Conservation (phyloP, 2,113 vertebrate species). For the Salvelinus fontinalis region DNA sequence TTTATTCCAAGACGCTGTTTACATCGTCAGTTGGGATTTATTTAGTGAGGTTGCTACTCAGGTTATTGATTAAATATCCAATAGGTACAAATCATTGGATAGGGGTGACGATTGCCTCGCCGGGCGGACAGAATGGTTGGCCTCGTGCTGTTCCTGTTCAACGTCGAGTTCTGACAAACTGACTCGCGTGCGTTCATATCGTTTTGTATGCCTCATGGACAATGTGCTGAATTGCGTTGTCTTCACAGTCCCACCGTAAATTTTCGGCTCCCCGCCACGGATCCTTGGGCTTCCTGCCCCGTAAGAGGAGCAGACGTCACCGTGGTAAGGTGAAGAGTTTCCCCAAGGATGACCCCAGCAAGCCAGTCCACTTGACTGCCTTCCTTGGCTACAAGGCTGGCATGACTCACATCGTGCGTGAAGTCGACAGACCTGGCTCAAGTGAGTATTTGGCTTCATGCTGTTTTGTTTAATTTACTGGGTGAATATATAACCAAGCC, state of each 20-base stretch:
- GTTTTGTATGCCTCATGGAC: background rate
- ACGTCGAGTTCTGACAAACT: background rate
- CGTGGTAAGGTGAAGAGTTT: constrained; percentile 98
- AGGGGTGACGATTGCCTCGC: constrained; percentile 27
- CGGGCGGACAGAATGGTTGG: constrained; percentile 27
- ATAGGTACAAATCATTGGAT: background rate
- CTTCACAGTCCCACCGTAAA: constrained; percentile 89
- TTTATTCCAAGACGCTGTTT: background rate
- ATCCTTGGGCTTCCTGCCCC: constrained; percentile 94
- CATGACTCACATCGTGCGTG: constrained; percentile 98
- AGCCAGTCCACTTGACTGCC: constrained; percentile 94
- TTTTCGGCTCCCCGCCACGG: constrained; percentile 97
- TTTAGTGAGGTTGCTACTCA: background rate
- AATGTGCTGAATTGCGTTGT: background rate
- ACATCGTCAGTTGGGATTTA: no score
- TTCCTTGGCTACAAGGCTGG: constrained; percentile 98
- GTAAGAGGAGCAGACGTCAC: constrained; percentile 90
- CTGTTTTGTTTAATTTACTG: background rate
- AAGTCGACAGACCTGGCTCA: constrained; percentile 94
- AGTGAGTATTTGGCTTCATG: constrained; percentile 75
- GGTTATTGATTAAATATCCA: no score
- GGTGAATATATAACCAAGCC: no score
- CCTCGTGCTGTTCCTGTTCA: constrained; percentile 16
- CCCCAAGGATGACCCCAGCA: constrained; percentile 91
- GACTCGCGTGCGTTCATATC: background rate